Conservation (phyloP, 2,797 vertebrate species). For the Bradypus variegatus region DNA sequence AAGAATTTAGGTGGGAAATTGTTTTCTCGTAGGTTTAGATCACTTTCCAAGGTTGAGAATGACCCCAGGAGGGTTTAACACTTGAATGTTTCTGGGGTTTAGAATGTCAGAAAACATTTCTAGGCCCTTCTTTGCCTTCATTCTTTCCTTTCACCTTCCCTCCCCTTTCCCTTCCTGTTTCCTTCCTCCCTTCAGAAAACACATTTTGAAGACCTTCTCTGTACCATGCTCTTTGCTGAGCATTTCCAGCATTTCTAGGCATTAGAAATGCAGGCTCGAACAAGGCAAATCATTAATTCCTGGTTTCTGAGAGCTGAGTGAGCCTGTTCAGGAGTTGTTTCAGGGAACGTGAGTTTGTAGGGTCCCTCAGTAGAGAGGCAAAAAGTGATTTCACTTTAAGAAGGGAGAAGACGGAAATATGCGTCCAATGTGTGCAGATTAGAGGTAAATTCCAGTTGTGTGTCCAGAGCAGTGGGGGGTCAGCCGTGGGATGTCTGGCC, state of each 20-base stretch:
- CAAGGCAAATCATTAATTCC: background rate
- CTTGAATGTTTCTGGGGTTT: background rate
- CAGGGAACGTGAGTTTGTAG: background rate
- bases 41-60: background rate
- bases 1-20: background rate
- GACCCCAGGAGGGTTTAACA: background rate
- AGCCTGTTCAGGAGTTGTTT: background rate
- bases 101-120: background rate
- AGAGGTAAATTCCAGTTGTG: slow-evolving; percentile 6
- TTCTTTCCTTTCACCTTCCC: too few species aligned
- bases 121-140: background rate
- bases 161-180: background rate
- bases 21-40: background rate
- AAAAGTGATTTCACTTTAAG: background rate
- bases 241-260: background rate
- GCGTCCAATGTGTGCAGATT: background rate
- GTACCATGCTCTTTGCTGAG: background rate
- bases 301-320: background rate
- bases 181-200: background rate
- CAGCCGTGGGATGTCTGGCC: background rate
- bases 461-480: background rate
- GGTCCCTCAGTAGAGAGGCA: background rate
- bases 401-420: slow-evolving; percentile 18
- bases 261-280: background rate
- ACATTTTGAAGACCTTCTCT: background rate